A percentile compares a stretch with the other conserved stretches of the same genome.
These are phyloP conservation scores for Tonatia bakeri DNA, from an alignment of 2,113 vertebrate genomes.

Conservation along the genomic window DNA sequence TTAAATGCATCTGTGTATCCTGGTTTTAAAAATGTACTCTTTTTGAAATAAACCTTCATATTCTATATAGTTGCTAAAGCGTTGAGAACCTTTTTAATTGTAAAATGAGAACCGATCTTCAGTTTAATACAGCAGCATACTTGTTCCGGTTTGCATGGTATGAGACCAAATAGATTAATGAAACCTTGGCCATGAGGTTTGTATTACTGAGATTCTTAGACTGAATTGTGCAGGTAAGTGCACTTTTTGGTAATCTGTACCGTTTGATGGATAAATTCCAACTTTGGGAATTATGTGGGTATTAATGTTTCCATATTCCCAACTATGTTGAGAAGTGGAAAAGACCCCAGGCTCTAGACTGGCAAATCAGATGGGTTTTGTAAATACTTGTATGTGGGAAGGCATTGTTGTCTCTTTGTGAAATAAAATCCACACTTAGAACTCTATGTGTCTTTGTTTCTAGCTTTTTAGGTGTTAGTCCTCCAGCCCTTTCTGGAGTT, in stretches of 20 bases:
- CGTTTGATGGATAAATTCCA: slow-evolving; percentile 46
- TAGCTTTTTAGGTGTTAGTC: neutral
- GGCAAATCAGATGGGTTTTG: slow-evolving; percentile 60
- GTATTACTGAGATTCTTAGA: slow-evolving; percentile 9
- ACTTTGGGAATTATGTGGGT: slow-evolving; percentile 57
- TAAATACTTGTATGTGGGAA: slow-evolving; percentile 67
- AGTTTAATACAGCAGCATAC: slow-evolving; percentile 27
- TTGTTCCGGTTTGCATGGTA: slow-evolving; percentile 47
- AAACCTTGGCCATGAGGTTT: slow-evolving; percentile 22
- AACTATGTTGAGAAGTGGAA: slow-evolving; percentile 69
- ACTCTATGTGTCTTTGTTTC: slow-evolving; percentile 61
- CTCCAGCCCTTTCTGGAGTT: neutral
- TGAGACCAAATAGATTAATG: slow-evolving; percentile 11
- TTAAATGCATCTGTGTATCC: slow-evolving; percentile 86
- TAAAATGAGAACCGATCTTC: slow-evolving; percentile 25
- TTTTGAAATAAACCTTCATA: slow-evolving; percentile 90
- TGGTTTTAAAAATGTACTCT: slow-evolving; percentile 82
- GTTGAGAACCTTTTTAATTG: slow-evolving; percentile 74
- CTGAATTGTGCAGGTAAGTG: slow-evolving; percentile 64
- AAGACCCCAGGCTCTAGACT: slow-evolving; percentile 46
- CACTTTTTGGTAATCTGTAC: slow-evolving; percentile 52
- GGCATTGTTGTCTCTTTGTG: slow-evolving; percentile 63
- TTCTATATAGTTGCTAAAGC: slow-evolving; percentile 83
- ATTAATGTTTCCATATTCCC: slow-evolving; percentile 63
- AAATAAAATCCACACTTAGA: slow-evolving; percentile 64